phyloP scores from a whole-genome alignment of 2,113 vertebrate species.

The Sciurus niger region DNA sequence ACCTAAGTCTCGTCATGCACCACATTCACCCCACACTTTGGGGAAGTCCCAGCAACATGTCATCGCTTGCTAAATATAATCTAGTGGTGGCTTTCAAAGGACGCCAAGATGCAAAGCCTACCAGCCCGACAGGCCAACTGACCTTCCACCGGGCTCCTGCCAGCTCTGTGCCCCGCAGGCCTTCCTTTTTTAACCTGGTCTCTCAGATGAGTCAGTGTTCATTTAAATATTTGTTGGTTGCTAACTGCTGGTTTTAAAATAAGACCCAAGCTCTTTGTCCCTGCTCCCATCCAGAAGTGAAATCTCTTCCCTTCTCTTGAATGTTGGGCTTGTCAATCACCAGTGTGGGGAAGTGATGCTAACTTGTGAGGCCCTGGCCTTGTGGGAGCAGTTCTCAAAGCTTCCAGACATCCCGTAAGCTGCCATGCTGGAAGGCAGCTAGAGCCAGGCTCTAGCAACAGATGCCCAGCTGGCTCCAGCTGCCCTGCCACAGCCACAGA shows the following conservation, averaged over 20 bases:
- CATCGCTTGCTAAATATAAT: slow-evolving; percentile 58
- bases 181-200: neutral
- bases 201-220: neutral
- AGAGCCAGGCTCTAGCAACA: neutral
- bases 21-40: neutral
- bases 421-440: neutral
- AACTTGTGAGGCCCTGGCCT: neutral
- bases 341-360: no score
- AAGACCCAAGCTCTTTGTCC: neutral
- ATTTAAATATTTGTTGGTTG: neutral
- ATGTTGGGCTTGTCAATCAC: no score
- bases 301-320: neutral
- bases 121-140: neutral
- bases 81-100: neutral
- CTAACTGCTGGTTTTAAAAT: neutral
- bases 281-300: neutral
- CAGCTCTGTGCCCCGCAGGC: neutral
- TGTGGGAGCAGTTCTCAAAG: neutral
- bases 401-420: neutral
- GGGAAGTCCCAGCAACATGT: slow-evolving; percentile 42
- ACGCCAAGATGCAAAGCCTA: neutral
- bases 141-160: neutral
- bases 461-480: no score
- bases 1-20: neutral
- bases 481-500: neutral